These are phyloP conservation scores for Diadromus collaris DNA, from an alignment of 2,888 invertebrate genomes.

Conservation along the genomic window DNA sequence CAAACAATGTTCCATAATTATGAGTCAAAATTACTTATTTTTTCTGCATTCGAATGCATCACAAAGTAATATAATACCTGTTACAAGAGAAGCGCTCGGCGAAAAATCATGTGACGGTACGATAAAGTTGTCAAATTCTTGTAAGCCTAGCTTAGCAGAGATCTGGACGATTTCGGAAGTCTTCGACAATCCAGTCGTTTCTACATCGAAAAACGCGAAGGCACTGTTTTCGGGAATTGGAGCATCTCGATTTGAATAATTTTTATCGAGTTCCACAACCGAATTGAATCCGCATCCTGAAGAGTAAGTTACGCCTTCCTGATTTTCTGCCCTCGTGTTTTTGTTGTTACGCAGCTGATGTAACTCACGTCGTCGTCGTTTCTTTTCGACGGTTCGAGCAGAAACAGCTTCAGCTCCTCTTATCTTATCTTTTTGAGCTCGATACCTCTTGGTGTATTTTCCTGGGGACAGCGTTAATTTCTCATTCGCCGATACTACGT, in stretches of 20 bases:
- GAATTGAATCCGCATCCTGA: too few relatives aligned
- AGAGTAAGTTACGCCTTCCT: conserved; percentile 32
- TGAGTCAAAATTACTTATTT: not conserved
- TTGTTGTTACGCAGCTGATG: conserved; percentile 11
- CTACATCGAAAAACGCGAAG: too few relatives aligned
- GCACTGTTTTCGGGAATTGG: too few relatives aligned
- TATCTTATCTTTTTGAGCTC: conserved; percentile 32
- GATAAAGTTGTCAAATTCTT: too few relatives aligned
- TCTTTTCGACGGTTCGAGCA: conserved; percentile 7
- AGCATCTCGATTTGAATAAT: too few relatives aligned
- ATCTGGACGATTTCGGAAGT: too few relatives aligned
- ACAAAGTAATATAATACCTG: not conserved
- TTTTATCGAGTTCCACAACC: too few relatives aligned
- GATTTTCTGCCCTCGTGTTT: conserved; percentile 30
- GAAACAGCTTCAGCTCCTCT: not conserved
- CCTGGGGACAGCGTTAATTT: conserved; percentile 32
- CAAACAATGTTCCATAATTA: too few relatives aligned
- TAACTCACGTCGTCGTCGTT: conserved; percentile 19
- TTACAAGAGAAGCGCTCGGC: conserved; percentile 17
- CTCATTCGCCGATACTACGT: conserved; percentile 19
- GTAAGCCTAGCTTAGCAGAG: too few relatives aligned
- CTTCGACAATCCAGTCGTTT: too few relatives aligned
- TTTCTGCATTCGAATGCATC: not conserved
- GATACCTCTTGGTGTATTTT: conserved; percentile 27
- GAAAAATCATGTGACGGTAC: too few relatives aligned